Evolutionary conservation across 2,888 invertebrate genomes (phyloP).

Genomic region (Drosophila picticornis): DNA sequence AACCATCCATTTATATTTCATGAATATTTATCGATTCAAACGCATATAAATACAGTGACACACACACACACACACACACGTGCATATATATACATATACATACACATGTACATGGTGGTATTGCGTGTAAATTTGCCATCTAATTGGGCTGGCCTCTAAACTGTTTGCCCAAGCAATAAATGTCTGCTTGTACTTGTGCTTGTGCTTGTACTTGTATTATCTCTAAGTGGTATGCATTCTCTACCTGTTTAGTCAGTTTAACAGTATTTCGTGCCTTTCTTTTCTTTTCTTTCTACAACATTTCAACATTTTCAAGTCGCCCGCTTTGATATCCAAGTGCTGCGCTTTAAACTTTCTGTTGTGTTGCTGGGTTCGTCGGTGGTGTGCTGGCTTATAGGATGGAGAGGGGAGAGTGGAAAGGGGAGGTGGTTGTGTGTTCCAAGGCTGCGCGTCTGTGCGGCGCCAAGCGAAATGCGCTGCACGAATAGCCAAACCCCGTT

Average conservation of each 20-base stretch:
- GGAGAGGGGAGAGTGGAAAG: not conserved
- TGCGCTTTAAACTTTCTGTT: conserved; percentile 59
- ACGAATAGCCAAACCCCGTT: conserved; percentile 65
- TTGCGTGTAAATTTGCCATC: conserved; percentile 56
- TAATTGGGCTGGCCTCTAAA: conserved; percentile 39
- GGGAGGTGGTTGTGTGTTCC: conserved; percentile 24
- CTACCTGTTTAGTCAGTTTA: not conserved
- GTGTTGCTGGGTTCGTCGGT: not conserved
- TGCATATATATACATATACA: not conserved
- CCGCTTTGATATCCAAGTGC: conserved; percentile 15
- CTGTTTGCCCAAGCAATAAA: conserved; percentile 32
- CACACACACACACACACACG: not conserved
- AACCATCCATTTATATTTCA: conserved; percentile 67
- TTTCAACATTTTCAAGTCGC: not conserved
- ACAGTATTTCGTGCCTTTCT: not conserved
- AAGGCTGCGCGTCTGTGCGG: conserved; percentile 76
- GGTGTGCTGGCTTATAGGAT: not conserved
- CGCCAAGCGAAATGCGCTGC: conserved; percentile 75
- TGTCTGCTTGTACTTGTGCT: not conserved
- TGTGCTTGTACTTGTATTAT: not conserved
- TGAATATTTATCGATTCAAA: conserved; percentile 78
- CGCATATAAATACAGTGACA: conserved; percentile 36
- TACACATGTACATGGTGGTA: conserved; percentile 11
- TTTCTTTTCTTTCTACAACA: no score
- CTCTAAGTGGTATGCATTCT: conserved; percentile 17